Conservation (phyloP, 1,140 invertebrate species). For the Drosophila trapezifrons region DNA sequence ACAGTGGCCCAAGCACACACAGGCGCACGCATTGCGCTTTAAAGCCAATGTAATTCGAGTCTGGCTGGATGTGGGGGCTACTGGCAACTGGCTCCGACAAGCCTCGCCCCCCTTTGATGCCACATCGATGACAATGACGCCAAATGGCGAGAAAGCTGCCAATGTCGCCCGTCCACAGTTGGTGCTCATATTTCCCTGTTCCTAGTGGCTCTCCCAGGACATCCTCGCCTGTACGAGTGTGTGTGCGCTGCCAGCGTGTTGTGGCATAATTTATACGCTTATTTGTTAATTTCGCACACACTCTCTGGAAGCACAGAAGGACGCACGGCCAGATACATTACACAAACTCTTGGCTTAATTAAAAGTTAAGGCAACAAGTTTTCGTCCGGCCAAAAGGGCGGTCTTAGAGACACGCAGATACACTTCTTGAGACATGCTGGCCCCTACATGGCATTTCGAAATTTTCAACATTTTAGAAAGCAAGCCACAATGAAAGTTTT, state of each 20-base stretch:
- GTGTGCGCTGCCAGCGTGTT: conserved; percentile 54
- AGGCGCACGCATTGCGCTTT: conserved; percentile 46
- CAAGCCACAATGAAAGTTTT: no score
- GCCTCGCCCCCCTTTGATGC: conserved; percentile 4
- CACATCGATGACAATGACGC: conserved; percentile 67
- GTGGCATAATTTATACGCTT: conserved; percentile 79
- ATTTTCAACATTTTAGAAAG: background rate
- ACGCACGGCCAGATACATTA: conserved; percentile 40
- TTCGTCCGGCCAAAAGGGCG: conserved; percentile 4
- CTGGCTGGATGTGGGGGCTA: conserved; percentile 43
- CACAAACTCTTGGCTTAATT: conserved; percentile 76
- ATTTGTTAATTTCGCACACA: conserved; percentile 75
- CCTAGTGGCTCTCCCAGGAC: conserved; percentile 31
- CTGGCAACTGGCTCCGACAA: conserved; percentile 7
- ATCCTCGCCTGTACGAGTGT: background rate
- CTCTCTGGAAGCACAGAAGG: conserved; percentile 29
- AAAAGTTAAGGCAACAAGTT: conserved; percentile 71
- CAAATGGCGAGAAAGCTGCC: conserved; percentile 47
- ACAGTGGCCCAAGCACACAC: conserved; percentile 20
- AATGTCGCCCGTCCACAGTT: conserved; percentile 50
- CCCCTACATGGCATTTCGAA: background rate
- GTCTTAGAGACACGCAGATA: conserved; percentile 20
- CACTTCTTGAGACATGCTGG: conserved; percentile 18
- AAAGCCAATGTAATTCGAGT: conserved; percentile 73
- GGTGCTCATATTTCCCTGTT: conserved; percentile 67